Base-by-base conservation (phyloP, 1,140 invertebrate genomes). In the Psix sp. region DNA sequence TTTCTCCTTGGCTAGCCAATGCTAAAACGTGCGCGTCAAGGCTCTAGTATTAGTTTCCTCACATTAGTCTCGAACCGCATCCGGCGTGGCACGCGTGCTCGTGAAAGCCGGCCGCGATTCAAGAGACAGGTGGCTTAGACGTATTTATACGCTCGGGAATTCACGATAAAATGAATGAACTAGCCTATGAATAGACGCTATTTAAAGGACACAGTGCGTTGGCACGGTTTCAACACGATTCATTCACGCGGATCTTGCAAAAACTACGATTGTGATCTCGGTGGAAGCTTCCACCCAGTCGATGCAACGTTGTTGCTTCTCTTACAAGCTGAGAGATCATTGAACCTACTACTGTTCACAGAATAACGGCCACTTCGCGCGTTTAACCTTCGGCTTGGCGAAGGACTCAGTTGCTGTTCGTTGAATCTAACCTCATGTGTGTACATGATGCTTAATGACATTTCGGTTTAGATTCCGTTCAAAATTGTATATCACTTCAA, bases 101-200 rank as follows among this genome's bases (percentile, higher is more conserved):
- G 62, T 33, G 66, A 68, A 63, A 74, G 52, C 38, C 56, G 20
- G 33, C 10, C 57, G 13, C 40, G 62, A 81, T 80, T 79, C 79
- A 83, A 78, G 77, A 75, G 80, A 82, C 81, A 83, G 81, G 81
- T 82, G 81, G 79, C 78, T 71, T 62, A 62, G 73, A 76, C 67
- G 78, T 81, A 83, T 82, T 80, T 80, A 82, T 82, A 74, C 57
- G 36, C 35, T 45, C 49, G 74, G 60, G 80, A 81, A 82, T 82
- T 82, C 72, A 74, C 78, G 60, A 63, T 62, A 33, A 33, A 59
- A 51, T 70, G 66, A 70, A 70, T 70, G 76, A 71, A 73, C 51
- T 67, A 45, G 51, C 42, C 81, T 82, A 82, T 82, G 81, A 83
- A 82, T 83, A 82, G 82, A 78, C 74, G 81, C 80, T 83, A 82